Evolutionary conservation across 2,888 invertebrate genomes (phyloP).

Genomic region (Ochropacha duplaris): DNA sequence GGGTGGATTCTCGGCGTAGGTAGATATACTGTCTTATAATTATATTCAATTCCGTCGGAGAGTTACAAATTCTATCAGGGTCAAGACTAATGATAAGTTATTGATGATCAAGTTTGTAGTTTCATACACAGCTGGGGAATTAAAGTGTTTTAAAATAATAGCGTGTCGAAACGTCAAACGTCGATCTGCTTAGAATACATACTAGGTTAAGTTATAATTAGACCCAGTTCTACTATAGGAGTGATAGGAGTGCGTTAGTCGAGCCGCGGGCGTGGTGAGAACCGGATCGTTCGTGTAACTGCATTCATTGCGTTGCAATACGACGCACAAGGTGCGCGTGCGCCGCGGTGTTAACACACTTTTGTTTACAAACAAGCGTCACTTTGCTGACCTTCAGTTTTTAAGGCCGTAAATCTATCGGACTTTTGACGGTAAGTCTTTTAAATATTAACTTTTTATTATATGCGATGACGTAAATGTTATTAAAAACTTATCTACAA

Average conservation of each 20-base stretch:
- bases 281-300: constrained; percentile 11
- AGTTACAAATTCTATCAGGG: no score
- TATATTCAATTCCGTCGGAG: background rate
- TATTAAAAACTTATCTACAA: no score
- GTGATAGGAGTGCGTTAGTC: constrained; percentile 19
- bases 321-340: constrained; percentile 22
- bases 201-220: constrained; percentile 33
- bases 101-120: background rate
- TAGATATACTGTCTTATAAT: no score
- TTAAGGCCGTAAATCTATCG: constrained; percentile 3
- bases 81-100: no score
- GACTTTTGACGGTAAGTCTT: background rate
- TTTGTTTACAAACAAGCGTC: constrained; percentile 51
- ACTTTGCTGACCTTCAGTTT: constrained; percentile 20
- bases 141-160: background rate
- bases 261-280: constrained; percentile 18
- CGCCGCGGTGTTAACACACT: constrained; percentile 17
- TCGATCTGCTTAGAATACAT: background rate
- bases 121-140: background rate
- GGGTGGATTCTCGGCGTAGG: no score
- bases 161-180: background rate
- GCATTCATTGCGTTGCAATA: constrained; percentile 17
- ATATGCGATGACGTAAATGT: background rate
- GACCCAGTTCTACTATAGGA: constrained; percentile 24
- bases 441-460: background rate